Evolutionary conservation across 2,797 vertebrate genomes (phyloP), one percentile per base, ranked within the genome.

Genomic region (Ateles fusciceps): DNA sequence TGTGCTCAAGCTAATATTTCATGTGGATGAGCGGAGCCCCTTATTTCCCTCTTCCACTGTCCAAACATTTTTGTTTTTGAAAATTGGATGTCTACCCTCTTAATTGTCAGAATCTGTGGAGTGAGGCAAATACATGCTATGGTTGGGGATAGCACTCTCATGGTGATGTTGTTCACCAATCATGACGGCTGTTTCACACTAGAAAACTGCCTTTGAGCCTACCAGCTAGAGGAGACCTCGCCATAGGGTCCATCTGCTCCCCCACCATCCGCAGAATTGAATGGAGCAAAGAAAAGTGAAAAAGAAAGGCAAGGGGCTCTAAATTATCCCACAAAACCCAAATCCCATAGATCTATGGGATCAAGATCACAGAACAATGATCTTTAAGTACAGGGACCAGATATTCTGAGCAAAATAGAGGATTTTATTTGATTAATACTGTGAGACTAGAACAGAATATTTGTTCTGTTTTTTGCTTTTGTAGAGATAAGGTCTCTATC

Each of bases 1-100:
- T 96, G 91, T 80, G 61, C 79, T 95, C 84, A 33, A 96, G 75
- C 80, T 97, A 95, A 92, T 98, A 96, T 97, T 98, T 97, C 94
- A 97, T 89, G 50, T 91, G 84, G 81, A 85, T 83, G 96, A 96
- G 97, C 83, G 85, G 85, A 95, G 84, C 55, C 59, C 72, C 89
- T 61, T 91, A 78, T 89, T 96, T 91, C 61, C 50, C 68, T 57
- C 48, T 79, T 91, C 78, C 33, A 46, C 89, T 61, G 90, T 91
- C 74, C 44, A 59, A 76, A 57, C 12, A 26, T 91, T 80, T 94
- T 74, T 4, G 13, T 10, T 84, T 78, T 22, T 33, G n/a, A 13
- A 68, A 96, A 59, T 36, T 30, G 9, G 10, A 36, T 84, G 10
- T 6, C 12, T 36, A 28, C 19, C 59, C n/a, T 93, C 21, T 89